Percentiles rank a stretch among this genome's conserved stretches.
These are phyloP conservation scores for Zele albiditarsus DNA, from an alignment of 2,888 invertebrate genomes.

Conservation along the genomic window DNA sequence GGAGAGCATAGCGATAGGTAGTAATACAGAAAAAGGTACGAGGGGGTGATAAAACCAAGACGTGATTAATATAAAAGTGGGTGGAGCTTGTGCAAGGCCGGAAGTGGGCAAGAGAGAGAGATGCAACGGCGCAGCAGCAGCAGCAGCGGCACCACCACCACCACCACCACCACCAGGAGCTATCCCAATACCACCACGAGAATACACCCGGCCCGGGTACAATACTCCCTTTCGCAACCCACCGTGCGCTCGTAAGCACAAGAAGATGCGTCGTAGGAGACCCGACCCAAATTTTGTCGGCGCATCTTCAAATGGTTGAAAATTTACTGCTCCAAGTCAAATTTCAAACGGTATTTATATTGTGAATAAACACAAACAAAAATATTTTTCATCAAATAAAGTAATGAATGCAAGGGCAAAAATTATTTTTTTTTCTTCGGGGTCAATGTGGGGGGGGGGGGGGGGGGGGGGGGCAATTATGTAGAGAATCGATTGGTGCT, in stretches of 20 bases:
- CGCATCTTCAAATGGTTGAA: not conserved
- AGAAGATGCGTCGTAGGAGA: constrained; percentile 52
- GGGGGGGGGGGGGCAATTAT: not conserved
- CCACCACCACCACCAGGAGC: not conserved
- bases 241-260: constrained; percentile 13
- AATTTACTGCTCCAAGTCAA: not conserved
- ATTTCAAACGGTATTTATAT: not conserved
- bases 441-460: too few species aligned
- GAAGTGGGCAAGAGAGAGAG: constrained; percentile 70
- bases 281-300: constrained; percentile 40
- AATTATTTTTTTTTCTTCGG: not conserved
- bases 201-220: constrained; percentile 20
- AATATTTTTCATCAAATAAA: not conserved
- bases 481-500: not conserved
- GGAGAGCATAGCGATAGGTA: constrained; percentile 6
- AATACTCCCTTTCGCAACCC: constrained; percentile 15
- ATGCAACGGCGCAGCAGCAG: constrained; percentile 57
- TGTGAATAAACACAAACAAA: not conserved
- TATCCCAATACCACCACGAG: not conserved
- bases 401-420: not conserved
- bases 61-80: constrained; percentile 73
- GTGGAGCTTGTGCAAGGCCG: constrained; percentile 68
- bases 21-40: constrained; percentile 49
- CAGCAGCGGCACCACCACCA: not conserved
- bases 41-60: constrained; percentile 66